Conservation (phyloP, 2,113 vertebrate species). For the Anser brachyrhynchus region DNA sequence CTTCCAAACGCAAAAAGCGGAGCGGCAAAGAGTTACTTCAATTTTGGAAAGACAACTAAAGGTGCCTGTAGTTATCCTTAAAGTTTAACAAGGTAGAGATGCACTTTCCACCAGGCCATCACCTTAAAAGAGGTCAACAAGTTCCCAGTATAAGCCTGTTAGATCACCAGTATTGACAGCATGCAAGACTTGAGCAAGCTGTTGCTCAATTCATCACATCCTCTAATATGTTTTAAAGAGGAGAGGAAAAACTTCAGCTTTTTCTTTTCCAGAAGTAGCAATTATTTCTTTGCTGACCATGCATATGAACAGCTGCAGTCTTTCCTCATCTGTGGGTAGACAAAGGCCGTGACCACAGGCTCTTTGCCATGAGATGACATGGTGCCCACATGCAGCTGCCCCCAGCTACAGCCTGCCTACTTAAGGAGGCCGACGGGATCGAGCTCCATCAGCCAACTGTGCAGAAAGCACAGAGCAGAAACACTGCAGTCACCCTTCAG, state of each 20-base stretch:
- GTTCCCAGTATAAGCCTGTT: not conserved
- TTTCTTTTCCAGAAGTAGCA: not conserved
- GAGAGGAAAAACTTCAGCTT: not conserved
- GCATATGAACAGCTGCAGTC: not conserved
- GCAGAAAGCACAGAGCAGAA: not conserved
- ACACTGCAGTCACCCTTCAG: accelerated
- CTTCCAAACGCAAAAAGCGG: not conserved
- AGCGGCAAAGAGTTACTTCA: not conserved
- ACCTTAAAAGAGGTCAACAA: not conserved
- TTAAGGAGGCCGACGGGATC: not conserved
- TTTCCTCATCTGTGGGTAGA: not conserved
- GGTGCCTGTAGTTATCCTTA: not conserved
- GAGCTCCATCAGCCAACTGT: not conserved
- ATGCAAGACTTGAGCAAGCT: not conserved
- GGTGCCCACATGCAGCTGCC: not conserved
- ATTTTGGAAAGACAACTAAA: not conserved
- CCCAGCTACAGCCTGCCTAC: not conserved
- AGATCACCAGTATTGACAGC: not conserved
- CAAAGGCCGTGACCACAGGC: not conserved
- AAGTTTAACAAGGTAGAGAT: not conserved
- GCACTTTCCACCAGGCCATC: not conserved
- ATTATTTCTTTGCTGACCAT: not conserved
- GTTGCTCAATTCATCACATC: not conserved
- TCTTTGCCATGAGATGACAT: not conserved
- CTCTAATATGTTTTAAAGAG: not conserved